phyloP scores from a whole-genome alignment of 30 jellyfish, hydroid and myxozoan species.

The Hydractinia symbiolongicarpus region DNA sequence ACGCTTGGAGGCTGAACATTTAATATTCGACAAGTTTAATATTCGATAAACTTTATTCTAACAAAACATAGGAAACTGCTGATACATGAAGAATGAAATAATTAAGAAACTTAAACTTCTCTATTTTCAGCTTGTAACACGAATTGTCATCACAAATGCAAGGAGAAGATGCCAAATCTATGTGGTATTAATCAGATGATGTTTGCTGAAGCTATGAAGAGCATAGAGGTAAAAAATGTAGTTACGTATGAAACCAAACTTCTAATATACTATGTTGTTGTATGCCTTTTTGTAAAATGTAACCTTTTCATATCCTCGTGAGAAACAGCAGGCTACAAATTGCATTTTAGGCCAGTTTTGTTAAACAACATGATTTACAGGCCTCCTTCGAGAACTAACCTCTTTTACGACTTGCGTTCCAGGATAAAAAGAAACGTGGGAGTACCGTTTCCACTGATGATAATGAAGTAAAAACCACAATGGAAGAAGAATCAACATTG shows the following conservation, averaged over 20 bases:
- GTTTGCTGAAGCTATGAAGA: slow-evolving; percentile 84
- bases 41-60: too few species aligned
- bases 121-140: slow-evolving; percentile 71
- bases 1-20: too few species aligned
- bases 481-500: slow-evolving; percentile 87
- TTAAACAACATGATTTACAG: too few species aligned
- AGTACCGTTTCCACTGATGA: slow-evolving; percentile 32
- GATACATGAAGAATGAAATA: too few species aligned
- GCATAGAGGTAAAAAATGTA: slow-evolving; percentile 57
- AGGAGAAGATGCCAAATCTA: slow-evolving; percentile 77
- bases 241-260: background rate
- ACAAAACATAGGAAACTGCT: too few species aligned
- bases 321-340: too few species aligned
- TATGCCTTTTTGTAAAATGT: background rate
- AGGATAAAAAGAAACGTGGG: slow-evolving; percentile 80
- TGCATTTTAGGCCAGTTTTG: too few species aligned
- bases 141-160: slow-evolving; percentile 87
- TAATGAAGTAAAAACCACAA: slow-evolving; percentile 39
- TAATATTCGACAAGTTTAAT: too few species aligned
- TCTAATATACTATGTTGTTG: background rate
- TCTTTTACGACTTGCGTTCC: background rate
- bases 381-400: too few species aligned
- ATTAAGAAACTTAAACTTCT: background rate
- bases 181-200: slow-evolving; percentile 90
- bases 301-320: too few species aligned